phyloP scores from a whole-genome alignment of 2,113 vertebrate species.

The Microcebus griseorufus region DNA sequence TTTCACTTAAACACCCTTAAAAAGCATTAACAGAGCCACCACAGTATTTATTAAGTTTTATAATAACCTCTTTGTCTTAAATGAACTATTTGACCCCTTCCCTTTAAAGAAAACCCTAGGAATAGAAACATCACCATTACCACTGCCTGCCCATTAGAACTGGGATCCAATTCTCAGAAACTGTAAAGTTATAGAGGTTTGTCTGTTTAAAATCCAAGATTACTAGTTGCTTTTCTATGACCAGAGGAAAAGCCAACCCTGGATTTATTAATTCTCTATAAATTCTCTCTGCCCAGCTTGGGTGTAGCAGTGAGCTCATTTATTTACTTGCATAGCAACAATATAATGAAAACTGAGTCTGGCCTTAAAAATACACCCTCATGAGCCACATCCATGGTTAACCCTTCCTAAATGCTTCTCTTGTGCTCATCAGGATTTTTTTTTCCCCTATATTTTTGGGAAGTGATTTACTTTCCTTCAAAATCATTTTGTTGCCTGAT shows the following conservation, averaged over 20 bases:
- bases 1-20: constrained; percentile 29
- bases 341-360: constrained; percentile 78
- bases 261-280: constrained; percentile 79
- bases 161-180: constrained; percentile 17
- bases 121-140: constrained; percentile 9
- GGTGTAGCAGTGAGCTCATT: constrained; percentile 83
- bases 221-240: constrained; percentile 65
- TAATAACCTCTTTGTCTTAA: constrained; percentile 63
- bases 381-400: constrained; percentile 55
- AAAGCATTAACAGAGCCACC: constrained; percentile 28
- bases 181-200: constrained; percentile 23
- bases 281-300: constrained; percentile 62
- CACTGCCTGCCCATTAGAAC: not conserved
- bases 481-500: not conserved
- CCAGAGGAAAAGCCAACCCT: constrained; percentile 67
- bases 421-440: constrained; percentile 5
- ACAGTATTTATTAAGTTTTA: constrained; percentile 39
- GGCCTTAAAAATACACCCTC: constrained; percentile 71
- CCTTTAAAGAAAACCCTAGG: constrained; percentile 40
- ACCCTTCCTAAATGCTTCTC: constrained; percentile 50
- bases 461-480: not conserved
- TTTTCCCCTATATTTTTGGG: not conserved
- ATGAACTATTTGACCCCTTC: constrained; percentile 34
- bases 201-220: constrained; percentile 65
- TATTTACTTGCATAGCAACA: constrained; percentile 83